Percentiles rank a stretch among this genome's conserved stretches.
phyloP scores from a whole-genome alignment of 2,113 vertebrate species.

The Myrmecophaga tridactyla region DNA sequence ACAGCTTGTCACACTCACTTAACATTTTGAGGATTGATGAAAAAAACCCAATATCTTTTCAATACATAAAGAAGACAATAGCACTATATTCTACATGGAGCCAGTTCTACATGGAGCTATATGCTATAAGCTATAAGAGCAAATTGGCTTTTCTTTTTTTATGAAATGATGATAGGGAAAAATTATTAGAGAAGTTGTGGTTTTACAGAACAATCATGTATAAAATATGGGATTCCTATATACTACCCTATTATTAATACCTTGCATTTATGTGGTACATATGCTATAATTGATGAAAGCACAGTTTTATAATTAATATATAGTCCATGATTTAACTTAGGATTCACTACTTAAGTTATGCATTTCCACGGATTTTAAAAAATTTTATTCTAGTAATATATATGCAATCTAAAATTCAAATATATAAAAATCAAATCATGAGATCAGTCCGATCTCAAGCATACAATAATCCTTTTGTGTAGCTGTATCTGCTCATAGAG shows the following conservation, averaged over 20 bases:
- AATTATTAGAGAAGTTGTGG: too few species aligned
- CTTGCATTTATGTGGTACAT: too few species aligned
- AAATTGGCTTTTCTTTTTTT: background rate
- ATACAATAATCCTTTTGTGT: background rate
- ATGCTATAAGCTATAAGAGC: background rate
- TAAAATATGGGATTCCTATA: too few species aligned
- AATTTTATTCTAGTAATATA: too few species aligned
- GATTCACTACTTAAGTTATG: too few species aligned
- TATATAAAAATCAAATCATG: background rate
- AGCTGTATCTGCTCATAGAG: background rate
- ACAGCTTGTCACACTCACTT: background rate
- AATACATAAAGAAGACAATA: background rate
- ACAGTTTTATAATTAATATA: too few species aligned
- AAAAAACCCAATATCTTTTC: background rate
- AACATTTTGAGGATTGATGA: background rate
- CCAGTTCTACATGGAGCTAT: background rate
- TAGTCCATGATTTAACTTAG: too few species aligned
- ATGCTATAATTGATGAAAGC: too few species aligned
- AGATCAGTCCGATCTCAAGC: background rate
- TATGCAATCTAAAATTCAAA: background rate
- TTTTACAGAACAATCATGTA: too few species aligned
- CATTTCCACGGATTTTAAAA: too few species aligned
- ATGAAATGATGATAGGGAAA: background rate
- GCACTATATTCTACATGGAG: background rate
- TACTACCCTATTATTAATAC: too few species aligned